These are phyloP conservation scores for Speoplatyrhinus poulsoni DNA, from an alignment of 2,113 vertebrate species.

Conservation along the genomic window DNA sequence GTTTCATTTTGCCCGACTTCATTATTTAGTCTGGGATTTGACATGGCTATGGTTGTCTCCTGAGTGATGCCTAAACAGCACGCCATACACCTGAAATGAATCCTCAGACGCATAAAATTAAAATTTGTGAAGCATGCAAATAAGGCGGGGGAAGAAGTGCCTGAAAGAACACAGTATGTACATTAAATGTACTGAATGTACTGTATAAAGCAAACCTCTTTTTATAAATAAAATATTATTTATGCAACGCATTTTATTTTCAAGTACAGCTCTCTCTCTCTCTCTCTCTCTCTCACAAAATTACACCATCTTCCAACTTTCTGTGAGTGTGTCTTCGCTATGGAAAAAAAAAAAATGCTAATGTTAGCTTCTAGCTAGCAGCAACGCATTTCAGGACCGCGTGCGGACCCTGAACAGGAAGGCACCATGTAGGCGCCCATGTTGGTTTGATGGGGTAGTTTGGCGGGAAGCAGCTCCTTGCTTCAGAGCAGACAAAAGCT, in stretches of 20 bases:
- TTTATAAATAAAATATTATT: too few species aligned
- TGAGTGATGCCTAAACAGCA: constrained; percentile 40
- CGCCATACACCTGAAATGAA: constrained; percentile 36
- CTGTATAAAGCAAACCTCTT: constrained; percentile 1
- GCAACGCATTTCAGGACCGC: constrained; percentile 10
- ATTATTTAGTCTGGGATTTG: constrained; percentile 48
- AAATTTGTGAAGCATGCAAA: constrained; percentile 15
- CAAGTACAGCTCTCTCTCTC: too few species aligned
- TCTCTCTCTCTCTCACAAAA: too few species aligned
- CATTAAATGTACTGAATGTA: neutral
- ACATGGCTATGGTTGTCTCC: constrained; percentile 39
- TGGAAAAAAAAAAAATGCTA: neutral
- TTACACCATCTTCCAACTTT: neutral
- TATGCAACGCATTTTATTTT: too few species aligned
- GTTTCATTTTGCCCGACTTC: constrained; percentile 49
- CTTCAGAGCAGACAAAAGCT: too few species aligned
- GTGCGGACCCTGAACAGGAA: too few species aligned
- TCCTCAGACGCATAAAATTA: constrained; percentile 19
- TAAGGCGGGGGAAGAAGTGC: constrained; percentile 8
- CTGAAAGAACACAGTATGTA: neutral
- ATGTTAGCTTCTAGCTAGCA: constrained; percentile 27
- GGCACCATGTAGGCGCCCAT: too few species aligned
- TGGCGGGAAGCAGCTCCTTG: too few species aligned
- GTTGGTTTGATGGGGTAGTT: too few species aligned
- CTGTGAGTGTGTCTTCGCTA: neutral